A percentile compares a stretch with the other conserved stretches of the same genome.
These are phyloP conservation scores for Calyptommatus sinebrachiatus DNA, from an alignment of 2,113 vertebrate species.

Conservation along the genomic window DNA sequence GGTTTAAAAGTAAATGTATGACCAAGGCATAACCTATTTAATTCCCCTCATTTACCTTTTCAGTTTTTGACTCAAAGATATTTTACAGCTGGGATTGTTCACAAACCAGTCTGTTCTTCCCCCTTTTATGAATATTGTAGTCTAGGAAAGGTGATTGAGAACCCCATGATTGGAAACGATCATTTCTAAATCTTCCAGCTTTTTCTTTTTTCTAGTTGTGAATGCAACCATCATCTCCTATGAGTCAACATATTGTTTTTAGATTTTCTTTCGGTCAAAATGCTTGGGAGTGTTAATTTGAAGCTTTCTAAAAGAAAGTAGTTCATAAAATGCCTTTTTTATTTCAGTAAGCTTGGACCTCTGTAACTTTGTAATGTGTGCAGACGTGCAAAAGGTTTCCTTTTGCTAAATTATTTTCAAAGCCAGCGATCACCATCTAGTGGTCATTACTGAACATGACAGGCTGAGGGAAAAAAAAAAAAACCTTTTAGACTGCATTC, in stretches of 20 bases:
- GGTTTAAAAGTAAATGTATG: too few species aligned
- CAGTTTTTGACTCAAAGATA: too few species aligned
- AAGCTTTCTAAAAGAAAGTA: not conserved
- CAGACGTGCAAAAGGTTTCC: rapidly evolving
- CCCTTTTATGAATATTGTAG: too few species aligned
- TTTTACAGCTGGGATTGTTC: too few species aligned
- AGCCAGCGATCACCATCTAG: conserved; percentile 45
- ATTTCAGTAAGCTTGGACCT: not conserved
- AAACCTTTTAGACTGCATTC: too few species aligned
- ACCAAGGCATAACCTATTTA: too few species aligned
- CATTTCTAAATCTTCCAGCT: too few species aligned
- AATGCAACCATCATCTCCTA: not conserved
- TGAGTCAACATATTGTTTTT: not conserved
- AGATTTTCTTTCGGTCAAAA: not conserved
- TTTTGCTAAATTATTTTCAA: not conserved
- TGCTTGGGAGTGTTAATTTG: not conserved
- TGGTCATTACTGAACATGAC: conserved; percentile 34
- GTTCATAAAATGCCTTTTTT: not conserved
- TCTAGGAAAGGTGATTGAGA: too few species aligned
- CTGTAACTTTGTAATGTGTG: not conserved
- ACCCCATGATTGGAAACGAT: too few species aligned
- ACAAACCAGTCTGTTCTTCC: too few species aligned
- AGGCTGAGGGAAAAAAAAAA: conserved; percentile 12
- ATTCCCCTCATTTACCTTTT: too few species aligned
- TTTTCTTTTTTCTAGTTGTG: too few species aligned